Base-by-base conservation (phyloP, 2,888 invertebrate species). In the Steinernema carpocapsae region DNA sequence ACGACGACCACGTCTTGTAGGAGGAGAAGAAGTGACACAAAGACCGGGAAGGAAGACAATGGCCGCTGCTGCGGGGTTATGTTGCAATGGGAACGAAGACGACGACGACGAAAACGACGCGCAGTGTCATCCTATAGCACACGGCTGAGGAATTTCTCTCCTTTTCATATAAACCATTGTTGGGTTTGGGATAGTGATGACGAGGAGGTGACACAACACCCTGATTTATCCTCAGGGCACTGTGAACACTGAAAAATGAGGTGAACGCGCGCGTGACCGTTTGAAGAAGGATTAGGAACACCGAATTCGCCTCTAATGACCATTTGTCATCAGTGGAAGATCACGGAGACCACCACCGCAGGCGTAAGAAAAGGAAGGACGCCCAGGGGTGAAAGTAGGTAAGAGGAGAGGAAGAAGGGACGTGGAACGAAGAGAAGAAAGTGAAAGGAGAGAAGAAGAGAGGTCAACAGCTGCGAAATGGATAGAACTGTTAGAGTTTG, bases 231-330 rank as follows among this genome's bases (percentile, higher is more conserved):
- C n/a, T n/a, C n/a, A n/a, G n/a, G n/a, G 48, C 19, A 19, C 48
- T 19, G 48, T 19, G 48, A 19, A 19, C 48, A 19, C 17, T 19
- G 48, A 48, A 48, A 48, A 48, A 17, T 17, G 48, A 48, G 19
- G 48, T 17, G 19, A 19, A 19, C 48, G 48, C 43, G 43, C 10
- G 19, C n/a, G 19, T 48, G 19, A 48, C 17, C n/a, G 48, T 17
- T 4, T 48, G 48, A n/a, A 17, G 48, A 17, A 48, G 48, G 48
- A 48, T 48, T 48, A 19, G 48, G 48, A 48, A 48, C 48, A 48
- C 48, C 48, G 48, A 48, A 48, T n/a, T 48, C 48, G 48, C 48
- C 3, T 4, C n/a, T 17, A 17, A 6, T 48, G 48, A 48, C 48
- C 48, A 48, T 48, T 48, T 17, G 48, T 48, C 48, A 48, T 48